A percentile compares a stretch with the other conserved stretches of the same genome.
phyloP scores from a whole-genome alignment of 2,797 vertebrate species.

The Ispidina lecontei region DNA sequence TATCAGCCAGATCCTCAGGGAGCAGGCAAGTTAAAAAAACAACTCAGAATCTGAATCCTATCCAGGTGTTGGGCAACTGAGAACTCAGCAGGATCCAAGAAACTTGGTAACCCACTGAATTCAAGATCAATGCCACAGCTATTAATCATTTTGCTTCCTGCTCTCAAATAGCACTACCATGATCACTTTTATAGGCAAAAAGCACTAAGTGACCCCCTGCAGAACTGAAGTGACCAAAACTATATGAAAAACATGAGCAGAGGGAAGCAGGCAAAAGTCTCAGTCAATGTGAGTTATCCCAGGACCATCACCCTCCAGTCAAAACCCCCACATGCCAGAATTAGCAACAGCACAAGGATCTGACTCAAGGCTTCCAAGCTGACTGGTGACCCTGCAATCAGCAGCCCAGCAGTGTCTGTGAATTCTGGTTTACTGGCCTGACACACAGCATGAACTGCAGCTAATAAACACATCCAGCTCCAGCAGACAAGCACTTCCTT shows the following conservation, averaged over 20 bases:
- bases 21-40: neutral
- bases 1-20: neutral
- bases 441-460: neutral
- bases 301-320: neutral
- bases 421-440: neutral
- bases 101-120: neutral
- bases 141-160: neutral
- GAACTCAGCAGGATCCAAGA: neutral
- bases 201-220: neutral
- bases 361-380: neutral
- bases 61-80: neutral
- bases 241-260: neutral
- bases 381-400: neutral
- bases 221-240: neutral
- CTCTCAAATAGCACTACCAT: neutral
- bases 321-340: neutral
- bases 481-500: neutral
- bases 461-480: constrained; percentile 16
- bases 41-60: neutral
- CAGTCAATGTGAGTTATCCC: neutral
- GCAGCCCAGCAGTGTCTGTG: neutral
- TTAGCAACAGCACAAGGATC: neutral
- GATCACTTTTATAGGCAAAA: neutral
- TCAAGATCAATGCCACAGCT: neutral
- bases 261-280: neutral